A percentile compares a stretch with the other conserved stretches of the same genome.
Evolutionary conservation across 2,797 vertebrate genomes (phyloP).

Genomic region (Xerus rutilus): DNA sequence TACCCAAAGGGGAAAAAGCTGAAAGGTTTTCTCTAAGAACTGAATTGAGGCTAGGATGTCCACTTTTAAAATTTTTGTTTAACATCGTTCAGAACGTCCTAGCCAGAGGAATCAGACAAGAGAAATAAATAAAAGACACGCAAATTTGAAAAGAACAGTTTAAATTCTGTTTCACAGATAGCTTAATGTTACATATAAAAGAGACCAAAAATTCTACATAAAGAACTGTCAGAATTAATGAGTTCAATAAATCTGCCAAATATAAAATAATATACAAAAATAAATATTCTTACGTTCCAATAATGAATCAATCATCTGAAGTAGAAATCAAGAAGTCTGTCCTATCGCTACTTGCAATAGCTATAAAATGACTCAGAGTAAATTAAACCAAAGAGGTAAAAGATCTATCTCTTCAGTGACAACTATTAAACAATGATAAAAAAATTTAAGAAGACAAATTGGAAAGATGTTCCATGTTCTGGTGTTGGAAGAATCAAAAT

Average conservation of each 20-base stretch:
- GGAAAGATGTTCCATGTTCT: not conserved
- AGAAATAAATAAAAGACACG: not conserved
- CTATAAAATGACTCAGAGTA: not conserved
- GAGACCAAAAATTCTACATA: too few relatives aligned
- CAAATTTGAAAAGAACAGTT: not conserved
- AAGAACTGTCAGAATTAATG: not conserved
- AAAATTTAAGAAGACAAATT: not conserved
- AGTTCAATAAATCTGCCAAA: not conserved
- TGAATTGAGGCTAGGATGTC: too few relatives aligned
- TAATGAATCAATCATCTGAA: not conserved
- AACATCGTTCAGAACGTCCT: not conserved
- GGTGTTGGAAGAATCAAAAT: not conserved
- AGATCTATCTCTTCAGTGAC: too few relatives aligned
- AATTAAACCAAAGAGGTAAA: not conserved
- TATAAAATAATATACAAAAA: not conserved
- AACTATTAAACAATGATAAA: not conserved
- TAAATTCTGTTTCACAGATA: not conserved
- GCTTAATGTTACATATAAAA: not conserved
- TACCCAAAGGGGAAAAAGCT: not conserved
- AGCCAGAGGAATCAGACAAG: not conserved
- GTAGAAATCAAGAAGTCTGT: not conserved
- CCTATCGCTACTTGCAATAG: not conserved
- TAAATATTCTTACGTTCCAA: not conserved
- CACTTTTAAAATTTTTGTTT: not conserved
- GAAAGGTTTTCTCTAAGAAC: not conserved